Conservation (phyloP, 2,113 vertebrate species). For the Elachura formosa region DNA sequence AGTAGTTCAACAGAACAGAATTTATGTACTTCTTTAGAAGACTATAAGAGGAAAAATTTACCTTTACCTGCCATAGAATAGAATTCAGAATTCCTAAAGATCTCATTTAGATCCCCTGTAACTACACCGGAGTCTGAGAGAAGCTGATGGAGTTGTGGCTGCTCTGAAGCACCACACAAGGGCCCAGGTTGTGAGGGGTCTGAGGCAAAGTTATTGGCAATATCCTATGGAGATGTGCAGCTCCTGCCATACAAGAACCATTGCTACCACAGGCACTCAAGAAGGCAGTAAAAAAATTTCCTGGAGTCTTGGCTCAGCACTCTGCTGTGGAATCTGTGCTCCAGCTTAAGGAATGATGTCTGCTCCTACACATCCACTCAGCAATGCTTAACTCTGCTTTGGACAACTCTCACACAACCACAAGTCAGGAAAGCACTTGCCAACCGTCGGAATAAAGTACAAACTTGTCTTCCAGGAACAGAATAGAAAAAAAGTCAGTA, state of each 20-base stretch:
- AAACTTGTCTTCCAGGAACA: background rate
- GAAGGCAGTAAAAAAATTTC: background rate
- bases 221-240: background rate
- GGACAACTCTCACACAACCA: background rate
- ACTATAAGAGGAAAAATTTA: background rate
- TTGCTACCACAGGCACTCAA: background rate
- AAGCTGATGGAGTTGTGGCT: background rate
- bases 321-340: background rate
- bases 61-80: background rate
- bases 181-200: background rate
- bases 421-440: background rate
- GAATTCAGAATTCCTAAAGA: background rate
- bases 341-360: fast-evolving
- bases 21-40: background rate
- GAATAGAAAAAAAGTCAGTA: background rate
- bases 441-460: background rate
- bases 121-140: background rate
- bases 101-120: background rate
- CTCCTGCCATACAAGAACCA: background rate
- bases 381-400: background rate
- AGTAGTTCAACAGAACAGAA: background rate
- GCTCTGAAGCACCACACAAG: background rate
- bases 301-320: background rate
- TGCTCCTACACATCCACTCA: background rate
- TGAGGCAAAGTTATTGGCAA: background rate